These are phyloP conservation scores for Okapia johnstoni DNA, from an alignment of 2,113 vertebrate genomes.

Conservation along the genomic window DNA sequence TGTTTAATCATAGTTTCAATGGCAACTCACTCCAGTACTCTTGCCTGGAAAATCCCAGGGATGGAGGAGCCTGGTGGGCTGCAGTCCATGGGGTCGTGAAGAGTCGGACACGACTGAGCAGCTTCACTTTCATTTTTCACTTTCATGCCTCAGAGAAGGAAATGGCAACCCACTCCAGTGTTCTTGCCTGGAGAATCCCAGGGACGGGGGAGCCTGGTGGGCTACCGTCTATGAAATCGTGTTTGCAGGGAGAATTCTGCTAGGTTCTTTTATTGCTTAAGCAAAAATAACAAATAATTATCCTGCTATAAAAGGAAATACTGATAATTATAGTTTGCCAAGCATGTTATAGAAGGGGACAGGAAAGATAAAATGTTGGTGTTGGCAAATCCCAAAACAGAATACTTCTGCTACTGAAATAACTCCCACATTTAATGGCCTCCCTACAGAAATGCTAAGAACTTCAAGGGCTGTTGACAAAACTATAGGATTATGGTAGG, in stretches of 20 bases:
- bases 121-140: too few relatives aligned
- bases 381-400: conserved; percentile 27
- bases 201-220: too few relatives aligned
- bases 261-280: conserved; percentile 46
- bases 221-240: not conserved
- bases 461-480: not conserved
- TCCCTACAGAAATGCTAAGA: not conserved
- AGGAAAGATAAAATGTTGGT: conserved; percentile 50
- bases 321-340: conserved; percentile 56
- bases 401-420: not conserved
- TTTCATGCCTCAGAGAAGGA: too few relatives aligned
- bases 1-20: not conserved
- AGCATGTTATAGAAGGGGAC: conserved; percentile 47
- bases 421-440: not conserved
- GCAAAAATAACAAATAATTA: conserved; percentile 61
- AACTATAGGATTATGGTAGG: not conserved
- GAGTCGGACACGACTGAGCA: too few relatives aligned
- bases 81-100: too few relatives aligned
- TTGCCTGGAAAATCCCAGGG: too few relatives aligned
- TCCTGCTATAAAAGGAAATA: conserved; percentile 41
- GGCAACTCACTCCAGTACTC: too few relatives aligned
- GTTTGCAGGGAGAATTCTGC: not conserved
- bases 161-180: too few relatives aligned
- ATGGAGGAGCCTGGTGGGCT: too few relatives aligned
- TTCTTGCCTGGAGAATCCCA: too few relatives aligned